phyloP scores from a whole-genome alignment of 2,113 vertebrate species.

The human (Homo sapiens) region GRCh38 chr14:90045001-90045500 shows the following conservation, averaged over 20 bases:
- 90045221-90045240: no score
- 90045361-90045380: no score
- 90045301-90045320: neutral
- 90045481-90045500: no score
- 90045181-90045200: neutral
- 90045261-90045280: neutral
- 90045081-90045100: neutral
- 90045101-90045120: neutral
- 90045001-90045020: accelerated
- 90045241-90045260: neutral
- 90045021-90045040: neutral
- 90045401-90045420: neutral
- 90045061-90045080: neutral
- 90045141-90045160: neutral
- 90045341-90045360: neutral
- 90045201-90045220: neutral
- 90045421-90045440: neutral
- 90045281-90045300: neutral
- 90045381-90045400: neutral
- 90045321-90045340: neutral
- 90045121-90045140: accelerated
- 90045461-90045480: neutral
- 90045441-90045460: no score
- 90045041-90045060: neutral
- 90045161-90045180: neutral